Evolutionary conservation across 2,888 invertebrate genomes (phyloP), one percentile per base, ranked within the genome.

Genomic region (Agrilus biguttatus): DNA sequence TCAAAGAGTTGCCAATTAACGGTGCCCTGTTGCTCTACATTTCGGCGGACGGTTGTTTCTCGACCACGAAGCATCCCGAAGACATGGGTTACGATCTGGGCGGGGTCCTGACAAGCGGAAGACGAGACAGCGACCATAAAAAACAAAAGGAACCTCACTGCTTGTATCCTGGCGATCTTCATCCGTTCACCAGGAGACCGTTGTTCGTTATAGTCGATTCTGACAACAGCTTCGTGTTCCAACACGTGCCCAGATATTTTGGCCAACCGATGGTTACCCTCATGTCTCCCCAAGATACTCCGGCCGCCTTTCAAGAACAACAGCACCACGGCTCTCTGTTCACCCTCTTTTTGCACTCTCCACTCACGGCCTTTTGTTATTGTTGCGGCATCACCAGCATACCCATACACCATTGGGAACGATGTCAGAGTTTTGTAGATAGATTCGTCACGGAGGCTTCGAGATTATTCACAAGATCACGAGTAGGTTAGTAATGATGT

Each of bases 151-250:
- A 84, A 59, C 75, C 74, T 37, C 81, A 82, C 62, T 83, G 86
- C 63, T 72, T 96, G 50, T 89, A 93, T 65, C 95, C 95, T 28
- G 93, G 91, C 47, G 96, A 96, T 67, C 69, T 96, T 48, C 85
- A 86, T 64, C 88, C 93, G 2, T 95, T 87, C 70, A 90, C 91
- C 14, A 76, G 96, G 54, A 82, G 88, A 58, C 95, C 96, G 32
- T 73, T 95, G 48, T 91, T 95, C 69, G 75, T 95, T 46, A 85
- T 96, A 50, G 83, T 96, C 52, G 96, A 96, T 66, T 93, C 93
- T 51, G 90, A 93, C 70, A 95, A 93, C 70, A 91, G 91, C 59
- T 84, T 83, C 65, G 85, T 88, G 51, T 91, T 90, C 70, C 83
- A 89, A 72, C 83, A 88, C 62, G 83, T 95, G 61, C 91, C 92